These are phyloP conservation scores for Otis tarda DNA, from an alignment of 2,113 vertebrate species.

Conservation along the genomic window DNA sequence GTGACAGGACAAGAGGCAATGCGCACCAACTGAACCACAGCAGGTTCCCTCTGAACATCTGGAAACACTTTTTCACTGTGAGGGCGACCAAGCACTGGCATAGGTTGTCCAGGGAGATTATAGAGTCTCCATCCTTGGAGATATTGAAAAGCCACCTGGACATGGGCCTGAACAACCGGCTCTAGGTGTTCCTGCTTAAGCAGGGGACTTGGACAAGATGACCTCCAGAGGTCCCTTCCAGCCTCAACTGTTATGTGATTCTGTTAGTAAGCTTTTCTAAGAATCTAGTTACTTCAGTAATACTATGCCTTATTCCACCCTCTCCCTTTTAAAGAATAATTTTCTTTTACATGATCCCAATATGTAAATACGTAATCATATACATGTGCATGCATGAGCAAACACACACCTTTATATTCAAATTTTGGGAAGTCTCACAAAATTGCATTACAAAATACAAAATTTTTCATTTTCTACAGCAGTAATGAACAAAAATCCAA, in stretches of 20 bases:
- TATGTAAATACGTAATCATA: neutral
- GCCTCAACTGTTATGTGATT: neutral
- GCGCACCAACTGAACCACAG: too few species aligned
- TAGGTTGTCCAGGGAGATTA: neutral
- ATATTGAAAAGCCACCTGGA: neutral
- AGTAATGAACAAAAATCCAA: neutral
- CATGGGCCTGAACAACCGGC: neutral
- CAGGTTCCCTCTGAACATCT: too few species aligned
- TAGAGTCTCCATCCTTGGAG: neutral
- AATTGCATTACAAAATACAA: neutral
- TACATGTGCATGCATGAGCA: neutral
- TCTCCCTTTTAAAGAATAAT: neutral
- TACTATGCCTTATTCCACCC: neutral
- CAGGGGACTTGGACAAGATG: neutral
- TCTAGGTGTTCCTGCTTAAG: neutral
- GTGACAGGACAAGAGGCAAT: too few species aligned
- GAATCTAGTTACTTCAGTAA: neutral
- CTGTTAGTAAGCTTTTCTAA: neutral
- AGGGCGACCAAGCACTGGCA: too few species aligned
- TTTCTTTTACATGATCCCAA: neutral
- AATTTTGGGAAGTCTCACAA: neutral
- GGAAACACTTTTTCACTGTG: too few species aligned
- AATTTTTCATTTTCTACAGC: neutral
- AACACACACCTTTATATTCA: neutral
- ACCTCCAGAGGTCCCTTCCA: neutral